Evolutionary conservation across 2,888 invertebrate species (phyloP), one percentile per base, ranked within the genome.

Genomic region (Erebia epiphron): DNA sequence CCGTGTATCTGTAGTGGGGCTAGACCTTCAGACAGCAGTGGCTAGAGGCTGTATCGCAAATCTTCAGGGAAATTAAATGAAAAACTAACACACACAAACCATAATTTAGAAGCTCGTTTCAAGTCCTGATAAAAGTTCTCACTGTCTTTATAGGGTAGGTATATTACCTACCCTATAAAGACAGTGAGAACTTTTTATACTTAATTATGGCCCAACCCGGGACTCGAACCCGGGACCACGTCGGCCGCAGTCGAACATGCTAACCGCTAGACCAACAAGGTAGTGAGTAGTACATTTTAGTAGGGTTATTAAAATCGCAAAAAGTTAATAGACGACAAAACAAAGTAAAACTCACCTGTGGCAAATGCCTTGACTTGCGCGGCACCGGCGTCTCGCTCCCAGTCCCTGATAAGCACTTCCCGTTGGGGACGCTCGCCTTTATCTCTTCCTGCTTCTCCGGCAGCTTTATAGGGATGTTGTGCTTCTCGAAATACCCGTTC

Each of bases 401-500:
- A 61, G 87, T 75, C 2, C 82, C 86, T 61, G 87, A 83, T 80
- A 89, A 80, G 77, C 90, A 91, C 68, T 89, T 92, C 76, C 92
- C 91, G 81, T 92, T 92, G 71, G 89, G 89, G 76, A 87, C 82
- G 18, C 74, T 75, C 66, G 76, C 76, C 70, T 80, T 81, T 79
- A 83, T 82, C 80, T 87, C 87, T 78, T 87, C 87, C 69, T 78
- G 79, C 71, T 80, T 83, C 75, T 86, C 78, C 49, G 89, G 87
- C 75, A 82, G 80, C 60, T 84, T 81, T 81, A 91, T 92, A 50
- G 90, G 92, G 67, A 92, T 92, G 67, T 92, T 93, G 63, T 92
- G 91, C 78, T 91, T 93, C 79, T 92, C 93, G 69, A 94, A 92
- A 79, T 93, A 93, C 14, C 92, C 93, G 67, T 93, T 93, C 70